Conservation (phyloP, 2,113 vertebrate genomes). For the Salminus brasiliensis region DNA sequence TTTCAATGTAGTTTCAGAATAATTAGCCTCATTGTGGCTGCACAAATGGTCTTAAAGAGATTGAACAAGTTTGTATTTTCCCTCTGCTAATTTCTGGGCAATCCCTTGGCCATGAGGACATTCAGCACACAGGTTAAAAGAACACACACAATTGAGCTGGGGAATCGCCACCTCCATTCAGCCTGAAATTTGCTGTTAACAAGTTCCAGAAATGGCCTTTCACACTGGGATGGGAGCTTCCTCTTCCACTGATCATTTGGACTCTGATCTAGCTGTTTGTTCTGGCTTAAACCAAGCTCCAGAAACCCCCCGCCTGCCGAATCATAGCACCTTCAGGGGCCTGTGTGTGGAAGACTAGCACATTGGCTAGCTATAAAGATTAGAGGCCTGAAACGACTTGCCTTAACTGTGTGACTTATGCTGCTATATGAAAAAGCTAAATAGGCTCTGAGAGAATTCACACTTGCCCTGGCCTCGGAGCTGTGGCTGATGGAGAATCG, state of each 20-base stretch:
- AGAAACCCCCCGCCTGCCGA: slow-evolving; percentile 1
- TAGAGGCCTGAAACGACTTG: not conserved
- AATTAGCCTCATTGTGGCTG: not conserved
- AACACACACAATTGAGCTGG: not conserved
- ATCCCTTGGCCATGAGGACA: not conserved
- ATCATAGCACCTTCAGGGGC: not conserved
- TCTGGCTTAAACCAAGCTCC: not conserved
- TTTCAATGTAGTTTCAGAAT: not conserved
- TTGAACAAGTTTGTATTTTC: not conserved
- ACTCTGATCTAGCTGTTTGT: slow-evolving; percentile 8
- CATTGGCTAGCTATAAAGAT: not conserved
- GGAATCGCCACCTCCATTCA: not conserved
- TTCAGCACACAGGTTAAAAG: slow-evolving; percentile 2
- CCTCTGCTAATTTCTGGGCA: not conserved
- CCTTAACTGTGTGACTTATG: not conserved
- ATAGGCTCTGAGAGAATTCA: not conserved
- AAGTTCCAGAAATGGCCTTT: not conserved
- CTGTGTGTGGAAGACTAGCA: not conserved
- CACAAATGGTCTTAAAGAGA: not conserved
- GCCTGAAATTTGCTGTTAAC: slow-evolving; percentile 22
- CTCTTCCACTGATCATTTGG: slow-evolving; percentile 1
- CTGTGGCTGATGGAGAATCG: not conserved
- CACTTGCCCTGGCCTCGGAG: not conserved
- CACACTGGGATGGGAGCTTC: not conserved
- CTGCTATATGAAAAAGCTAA: not conserved